A percentile compares a stretch with the other conserved stretches of the same genome.
Conservation (phyloP, 2,888 invertebrate genomes). For the Plebejus argus region DNA sequence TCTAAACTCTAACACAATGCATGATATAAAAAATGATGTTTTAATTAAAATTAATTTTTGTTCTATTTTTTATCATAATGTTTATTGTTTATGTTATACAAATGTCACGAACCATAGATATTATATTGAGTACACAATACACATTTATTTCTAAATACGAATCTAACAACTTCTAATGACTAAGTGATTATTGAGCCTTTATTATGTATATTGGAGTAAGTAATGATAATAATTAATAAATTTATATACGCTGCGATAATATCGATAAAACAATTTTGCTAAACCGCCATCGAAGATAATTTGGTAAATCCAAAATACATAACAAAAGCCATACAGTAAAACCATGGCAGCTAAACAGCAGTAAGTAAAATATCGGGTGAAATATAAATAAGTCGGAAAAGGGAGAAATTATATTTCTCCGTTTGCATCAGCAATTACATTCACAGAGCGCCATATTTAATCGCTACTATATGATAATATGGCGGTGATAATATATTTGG, state of each 20-base stretch:
- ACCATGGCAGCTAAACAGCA: slow-evolving; percentile 69
- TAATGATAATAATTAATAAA: slow-evolving; percentile 6
- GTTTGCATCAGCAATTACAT: slow-evolving; percentile 19
- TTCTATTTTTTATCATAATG: slow-evolving; percentile 28
- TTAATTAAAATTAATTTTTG: neutral
- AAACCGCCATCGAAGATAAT: neutral
- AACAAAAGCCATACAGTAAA: slow-evolving; percentile 57
- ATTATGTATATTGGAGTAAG: slow-evolving; percentile 48
- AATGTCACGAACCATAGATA: slow-evolving; percentile 77
- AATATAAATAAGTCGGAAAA: slow-evolving; percentile 30
- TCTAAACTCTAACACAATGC: too few relatives aligned
- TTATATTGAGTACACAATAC: slow-evolving; percentile 64
- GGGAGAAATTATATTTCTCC: slow-evolving; percentile 2
- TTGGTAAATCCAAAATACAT: slow-evolving; percentile 58
- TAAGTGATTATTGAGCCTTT: slow-evolving; percentile 60
- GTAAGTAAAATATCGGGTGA: slow-evolving; percentile 41
- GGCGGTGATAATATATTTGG: slow-evolving; percentile 19
- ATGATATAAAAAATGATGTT: neutral
- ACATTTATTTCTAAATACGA: slow-evolving; percentile 53
- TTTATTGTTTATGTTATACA: slow-evolving; percentile 40
- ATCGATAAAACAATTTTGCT: slow-evolving; percentile 6
- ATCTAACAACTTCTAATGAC: slow-evolving; percentile 53
- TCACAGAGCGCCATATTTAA: slow-evolving; percentile 32
- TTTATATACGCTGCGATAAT: neutral
- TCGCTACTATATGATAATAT: slow-evolving; percentile 32